A percentile compares a stretch with the other conserved stretches of the same genome.
These are phyloP conservation scores for Schizotus pectinicornis DNA, from an alignment of 2,888 invertebrate species.

Conservation along the genomic window DNA sequence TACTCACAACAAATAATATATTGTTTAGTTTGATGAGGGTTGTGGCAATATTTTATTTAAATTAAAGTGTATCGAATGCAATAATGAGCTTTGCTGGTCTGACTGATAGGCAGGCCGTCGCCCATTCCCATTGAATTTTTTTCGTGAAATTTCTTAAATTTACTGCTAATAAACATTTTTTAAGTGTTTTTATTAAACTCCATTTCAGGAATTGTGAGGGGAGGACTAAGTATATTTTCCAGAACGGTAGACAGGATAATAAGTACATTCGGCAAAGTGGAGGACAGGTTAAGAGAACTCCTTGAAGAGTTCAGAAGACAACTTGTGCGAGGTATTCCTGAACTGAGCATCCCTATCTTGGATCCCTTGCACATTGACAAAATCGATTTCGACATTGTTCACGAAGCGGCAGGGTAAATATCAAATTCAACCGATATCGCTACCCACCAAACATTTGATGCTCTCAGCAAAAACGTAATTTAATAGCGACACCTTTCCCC, in stretches of 20 bases:
- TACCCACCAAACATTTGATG: too few species aligned
- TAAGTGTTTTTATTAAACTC: neutral
- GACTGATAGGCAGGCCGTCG: too few species aligned
- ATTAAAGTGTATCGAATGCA: too few species aligned
- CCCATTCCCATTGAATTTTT: too few species aligned
- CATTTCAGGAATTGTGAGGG: constrained; percentile 52
- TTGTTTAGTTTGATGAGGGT: too few species aligned
- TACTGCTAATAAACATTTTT: neutral
- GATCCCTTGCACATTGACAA: constrained; percentile 56
- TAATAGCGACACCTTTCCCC: too few species aligned
- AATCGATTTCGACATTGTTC: constrained; percentile 54
- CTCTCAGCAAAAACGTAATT: too few species aligned
- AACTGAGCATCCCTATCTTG: constrained; percentile 55
- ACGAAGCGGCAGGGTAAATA: constrained; percentile 52
- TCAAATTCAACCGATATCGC: neutral
- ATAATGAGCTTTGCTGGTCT: neutral
- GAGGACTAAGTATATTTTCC: constrained; percentile 50
- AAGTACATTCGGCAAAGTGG: constrained; percentile 51
- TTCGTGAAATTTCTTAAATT: too few species aligned
- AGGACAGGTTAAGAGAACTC: constrained; percentile 51
- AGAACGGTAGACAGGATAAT: constrained; percentile 52
- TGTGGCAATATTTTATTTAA: too few species aligned
- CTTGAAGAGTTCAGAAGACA: constrained; percentile 54
- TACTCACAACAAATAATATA: too few species aligned
- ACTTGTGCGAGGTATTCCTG: constrained; percentile 55